Base-by-base conservation (phyloP, 1,140 invertebrate species). In the Aricia agestis region DNA sequence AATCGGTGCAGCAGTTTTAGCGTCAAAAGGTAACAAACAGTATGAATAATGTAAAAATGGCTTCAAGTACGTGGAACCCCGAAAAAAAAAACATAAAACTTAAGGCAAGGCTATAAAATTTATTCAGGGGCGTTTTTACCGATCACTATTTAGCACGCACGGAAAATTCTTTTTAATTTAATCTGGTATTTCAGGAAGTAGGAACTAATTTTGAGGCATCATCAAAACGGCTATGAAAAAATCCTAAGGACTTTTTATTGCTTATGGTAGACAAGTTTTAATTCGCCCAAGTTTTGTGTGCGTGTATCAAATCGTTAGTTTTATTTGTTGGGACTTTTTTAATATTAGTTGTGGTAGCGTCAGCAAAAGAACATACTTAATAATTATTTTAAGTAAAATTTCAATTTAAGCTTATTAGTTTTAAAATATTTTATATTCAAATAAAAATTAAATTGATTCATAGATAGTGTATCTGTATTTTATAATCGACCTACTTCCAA, bases 261-360 rank as follows among this genome's bases (percentile, higher is more conserved):
- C 87, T 89, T 87, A 87, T 86, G 82, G 84, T 87, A 83, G 79
- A 80, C 79, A 87, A 91, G 85, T 91, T 91, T 91, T 91, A 91
- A 91, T 91, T 91, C 85, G 80, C 78, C 79, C 82, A 79, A 87
- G 85, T 89, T 88, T 87, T 68, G 68, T 79, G 84, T 89, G 87
- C 89, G 87, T 91, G 89, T 87, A 71, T 69, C 70, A 58, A 69
- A 83, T 89, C 87, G 83, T 91, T 91, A 89, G 79, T 88, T 85
- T 82, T 82, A 85, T 85, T 88, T 85, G 83, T 81, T 84, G 75
- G 80, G 81, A 79, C 76, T 83, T 88, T 81, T 80, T 77, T 76
- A 78, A 74, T 82, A 85, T 85, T 85, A 80, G 81, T 70, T 78
- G 81, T 73, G 75, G 68, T 77, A 74, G 65, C 1, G 45, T 52